Evolutionary conservation across 2,797 vertebrate genomes (phyloP).

Genomic region (Prionace glauca): DNA sequence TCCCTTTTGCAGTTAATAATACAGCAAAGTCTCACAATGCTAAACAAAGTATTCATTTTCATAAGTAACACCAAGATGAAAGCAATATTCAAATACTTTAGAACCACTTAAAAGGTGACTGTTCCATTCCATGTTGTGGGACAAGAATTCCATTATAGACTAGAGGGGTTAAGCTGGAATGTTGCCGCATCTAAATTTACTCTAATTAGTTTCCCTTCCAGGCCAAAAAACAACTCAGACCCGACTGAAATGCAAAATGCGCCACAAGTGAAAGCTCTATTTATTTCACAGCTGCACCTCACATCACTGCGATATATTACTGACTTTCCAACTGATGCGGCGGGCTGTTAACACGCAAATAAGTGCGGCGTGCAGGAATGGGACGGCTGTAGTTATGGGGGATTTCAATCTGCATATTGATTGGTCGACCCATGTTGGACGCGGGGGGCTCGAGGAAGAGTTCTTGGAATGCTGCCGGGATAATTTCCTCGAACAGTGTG

Average conservation of each 20-base stretch:
- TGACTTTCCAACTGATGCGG: not conserved
- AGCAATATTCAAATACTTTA: constrained; percentile 9
- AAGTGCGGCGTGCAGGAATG: too few species aligned
- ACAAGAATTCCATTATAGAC: constrained; percentile 2
- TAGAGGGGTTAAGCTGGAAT: not conserved
- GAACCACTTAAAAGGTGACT: constrained; percentile 29
- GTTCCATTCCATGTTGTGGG: not conserved
- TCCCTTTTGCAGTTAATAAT: not conserved
- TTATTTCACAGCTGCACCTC: not conserved
- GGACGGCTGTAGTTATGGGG: too few species aligned
- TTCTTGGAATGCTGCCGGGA: too few species aligned
- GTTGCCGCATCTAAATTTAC: constrained; percentile 19
- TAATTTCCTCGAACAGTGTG: too few species aligned
- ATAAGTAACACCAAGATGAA: constrained; percentile 25
- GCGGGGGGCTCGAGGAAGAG: too few species aligned
- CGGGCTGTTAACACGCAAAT: too few species aligned
- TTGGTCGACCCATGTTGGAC: too few species aligned
- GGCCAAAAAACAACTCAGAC: not conserved
- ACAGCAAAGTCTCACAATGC: not conserved
- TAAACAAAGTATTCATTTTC: constrained; percentile 16
- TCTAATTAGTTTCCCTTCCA: constrained; percentile 20
- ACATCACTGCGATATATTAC: not conserved
- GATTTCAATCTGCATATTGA: too few species aligned
- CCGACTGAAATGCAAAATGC: not conserved
- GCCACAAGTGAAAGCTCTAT: not conserved